A percentile compares a stretch with the other conserved stretches of the same genome.
These are phyloP conservation scores for Bombyx huttoni DNA, from an alignment of 2,888 invertebrate species.

Conservation along the genomic window DNA sequence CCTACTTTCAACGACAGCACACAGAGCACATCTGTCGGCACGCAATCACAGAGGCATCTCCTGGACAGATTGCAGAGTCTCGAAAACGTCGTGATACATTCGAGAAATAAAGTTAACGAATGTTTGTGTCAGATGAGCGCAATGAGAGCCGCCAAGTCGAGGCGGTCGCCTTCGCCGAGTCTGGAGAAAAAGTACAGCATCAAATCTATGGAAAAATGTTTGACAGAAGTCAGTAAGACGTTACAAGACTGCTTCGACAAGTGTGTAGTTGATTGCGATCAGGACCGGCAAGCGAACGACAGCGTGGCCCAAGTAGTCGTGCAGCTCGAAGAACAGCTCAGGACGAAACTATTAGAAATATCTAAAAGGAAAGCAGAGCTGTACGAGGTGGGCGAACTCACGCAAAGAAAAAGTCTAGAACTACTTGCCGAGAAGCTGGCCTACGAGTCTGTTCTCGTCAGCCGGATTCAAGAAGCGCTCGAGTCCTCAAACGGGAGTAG, in stretches of 20 bases:
- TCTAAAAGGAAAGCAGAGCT: slow-evolving; percentile 77
- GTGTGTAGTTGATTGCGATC: slow-evolving; percentile 69
- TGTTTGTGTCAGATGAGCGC: slow-evolving; percentile 76
- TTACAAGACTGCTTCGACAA: slow-evolving; percentile 73
- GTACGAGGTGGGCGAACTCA: slow-evolving; percentile 77
- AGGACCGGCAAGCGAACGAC: slow-evolving; percentile 40
- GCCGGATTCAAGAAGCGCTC: slow-evolving; percentile 78
- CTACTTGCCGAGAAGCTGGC: slow-evolving; percentile 85
- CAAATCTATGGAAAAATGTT: slow-evolving; percentile 75
- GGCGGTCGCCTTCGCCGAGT: slow-evolving; percentile 76
- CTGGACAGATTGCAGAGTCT: slow-evolving; percentile 73
- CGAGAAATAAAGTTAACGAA: slow-evolving; percentile 78
- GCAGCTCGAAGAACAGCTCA: slow-evolving; percentile 77
- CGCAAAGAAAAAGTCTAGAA: slow-evolving; percentile 77
- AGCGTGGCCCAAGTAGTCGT: slow-evolving; percentile 74
- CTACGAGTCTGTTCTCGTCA: slow-evolving; percentile 82
- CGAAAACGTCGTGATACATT: slow-evolving; percentile 75
- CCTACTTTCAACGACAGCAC: slow-evolving; percentile 35
- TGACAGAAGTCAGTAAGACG: slow-evolving; percentile 75
- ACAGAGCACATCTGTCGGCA: slow-evolving; percentile 46
- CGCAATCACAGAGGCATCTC: slow-evolving; percentile 67
- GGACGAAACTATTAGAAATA: slow-evolving; percentile 78
- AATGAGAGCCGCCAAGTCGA: slow-evolving; percentile 74
- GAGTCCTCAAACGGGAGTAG: slow-evolving; percentile 70
- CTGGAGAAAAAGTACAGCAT: slow-evolving; percentile 76